Conservation (phyloP, 2,113 vertebrate species). For the Erpornis zantholeuca region DNA sequence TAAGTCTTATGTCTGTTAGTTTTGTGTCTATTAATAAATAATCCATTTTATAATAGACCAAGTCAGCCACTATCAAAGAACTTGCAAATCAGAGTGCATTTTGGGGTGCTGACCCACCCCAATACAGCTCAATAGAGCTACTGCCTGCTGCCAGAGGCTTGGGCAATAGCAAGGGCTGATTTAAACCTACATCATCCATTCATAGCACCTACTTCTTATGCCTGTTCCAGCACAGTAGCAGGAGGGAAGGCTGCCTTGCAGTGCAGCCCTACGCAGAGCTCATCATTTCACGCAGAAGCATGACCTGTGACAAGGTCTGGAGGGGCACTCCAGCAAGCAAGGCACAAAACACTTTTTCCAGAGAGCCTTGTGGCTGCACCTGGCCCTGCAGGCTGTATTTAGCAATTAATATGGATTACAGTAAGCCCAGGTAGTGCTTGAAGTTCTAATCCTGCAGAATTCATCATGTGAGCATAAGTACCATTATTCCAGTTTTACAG, state of each 20-base stretch:
- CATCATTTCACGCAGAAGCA: fast-evolving
- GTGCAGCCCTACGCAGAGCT: fast-evolving
- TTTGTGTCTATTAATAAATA: too few relatives aligned
- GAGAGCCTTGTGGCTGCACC: not conserved
- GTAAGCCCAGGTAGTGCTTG: not conserved
- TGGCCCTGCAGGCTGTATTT: not conserved
- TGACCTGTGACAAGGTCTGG: not conserved
- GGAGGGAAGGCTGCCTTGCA: not conserved
- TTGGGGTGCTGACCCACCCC: too few relatives aligned
- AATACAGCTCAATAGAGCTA: too few relatives aligned
- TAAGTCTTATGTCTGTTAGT: too few relatives aligned
- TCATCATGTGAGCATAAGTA: not conserved
- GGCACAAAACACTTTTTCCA: not conserved
- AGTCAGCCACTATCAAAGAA: too few relatives aligned
- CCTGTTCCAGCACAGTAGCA: not conserved
- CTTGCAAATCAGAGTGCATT: too few relatives aligned
- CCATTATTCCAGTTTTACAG: not conserved
- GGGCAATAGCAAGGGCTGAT: too few relatives aligned
- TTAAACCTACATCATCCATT: too few relatives aligned
- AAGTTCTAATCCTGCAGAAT: not conserved
- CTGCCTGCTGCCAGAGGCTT: too few relatives aligned
- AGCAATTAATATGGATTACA: not conserved
- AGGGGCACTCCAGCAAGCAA: not conserved
- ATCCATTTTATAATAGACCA: too few relatives aligned
- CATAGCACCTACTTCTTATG: not conserved